These are phyloP conservation scores for Halesus radiatus DNA, from an alignment of 1,140 invertebrate species.

Conservation along the genomic window DNA sequence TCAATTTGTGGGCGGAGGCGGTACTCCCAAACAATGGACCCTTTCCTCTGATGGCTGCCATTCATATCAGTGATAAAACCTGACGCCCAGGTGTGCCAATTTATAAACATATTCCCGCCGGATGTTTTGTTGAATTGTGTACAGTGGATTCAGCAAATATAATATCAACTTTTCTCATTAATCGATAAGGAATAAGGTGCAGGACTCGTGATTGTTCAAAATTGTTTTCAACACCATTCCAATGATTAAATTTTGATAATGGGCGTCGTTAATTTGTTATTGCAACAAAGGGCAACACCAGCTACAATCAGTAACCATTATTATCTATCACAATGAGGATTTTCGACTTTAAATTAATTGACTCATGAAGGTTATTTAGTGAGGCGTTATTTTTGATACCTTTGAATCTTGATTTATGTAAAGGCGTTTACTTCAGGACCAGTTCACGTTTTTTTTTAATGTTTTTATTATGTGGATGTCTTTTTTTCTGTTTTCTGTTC, in stretches of 20 bases:
- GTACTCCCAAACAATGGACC: constrained; percentile 4
- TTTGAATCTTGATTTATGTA: too few species aligned
- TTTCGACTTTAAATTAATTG: too few species aligned
- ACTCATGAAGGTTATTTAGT: too few species aligned
- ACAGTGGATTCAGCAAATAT: neutral
- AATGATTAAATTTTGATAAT: neutral
- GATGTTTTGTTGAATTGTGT: neutral
- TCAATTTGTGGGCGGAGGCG: constrained; percentile 4
- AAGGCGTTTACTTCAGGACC: too few species aligned
- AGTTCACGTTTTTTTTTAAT: too few species aligned
- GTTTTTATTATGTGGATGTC: too few species aligned
- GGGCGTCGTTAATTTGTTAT: neutral
- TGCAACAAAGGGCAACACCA: neutral
- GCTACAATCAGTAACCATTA: neutral
- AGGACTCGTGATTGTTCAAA: neutral
- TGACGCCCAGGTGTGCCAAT: constrained; percentile 13
- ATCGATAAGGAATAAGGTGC: neutral
- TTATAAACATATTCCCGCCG: constrained; percentile 11
- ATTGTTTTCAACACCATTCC: neutral
- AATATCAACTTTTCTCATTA: neutral
- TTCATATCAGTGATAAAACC: neutral
- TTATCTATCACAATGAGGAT: too few species aligned
- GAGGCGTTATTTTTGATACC: too few species aligned
- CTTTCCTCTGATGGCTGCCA: constrained; percentile 1
- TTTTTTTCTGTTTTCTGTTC: too few species aligned